Percentiles rank a stretch among this genome's conserved stretches.
phyloP scores from a whole-genome alignment of 2,888 invertebrate species.

The Lypha dubia region DNA sequence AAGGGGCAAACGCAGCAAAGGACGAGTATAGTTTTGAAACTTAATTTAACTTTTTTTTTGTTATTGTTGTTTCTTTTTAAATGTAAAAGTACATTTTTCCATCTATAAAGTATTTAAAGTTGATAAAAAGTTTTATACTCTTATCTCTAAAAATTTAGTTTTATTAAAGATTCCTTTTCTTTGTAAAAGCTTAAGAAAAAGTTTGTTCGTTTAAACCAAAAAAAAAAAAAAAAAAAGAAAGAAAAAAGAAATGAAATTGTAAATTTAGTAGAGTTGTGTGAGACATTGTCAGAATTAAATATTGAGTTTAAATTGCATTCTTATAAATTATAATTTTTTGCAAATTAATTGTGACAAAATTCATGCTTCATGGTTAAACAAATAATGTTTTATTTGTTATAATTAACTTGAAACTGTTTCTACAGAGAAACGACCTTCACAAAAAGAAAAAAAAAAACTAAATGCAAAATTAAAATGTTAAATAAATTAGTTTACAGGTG shows the following conservation, averaged over 20 bases:
- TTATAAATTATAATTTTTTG: neutral
- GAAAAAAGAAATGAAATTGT: neutral
- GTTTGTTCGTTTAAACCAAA: neutral
- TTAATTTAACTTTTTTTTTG: slow-evolving; percentile 39
- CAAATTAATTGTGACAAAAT: slow-evolving; percentile 20
- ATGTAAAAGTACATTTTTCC: slow-evolving; percentile 6
- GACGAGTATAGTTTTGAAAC: slow-evolving; percentile 25
- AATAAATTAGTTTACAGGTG: slow-evolving; percentile 3
- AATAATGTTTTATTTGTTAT: slow-evolving; percentile 22
- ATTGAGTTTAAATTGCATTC: neutral
- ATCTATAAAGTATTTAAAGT: slow-evolving; percentile 31
- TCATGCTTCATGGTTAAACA: slow-evolving; percentile 18
- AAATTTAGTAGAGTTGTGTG: neutral
- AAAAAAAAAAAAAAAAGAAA: neutral
- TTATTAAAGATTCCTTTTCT: slow-evolving; percentile 52
- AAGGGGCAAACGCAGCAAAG: neutral
- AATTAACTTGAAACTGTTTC: slow-evolving; percentile 29
- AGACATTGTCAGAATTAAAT: neutral
- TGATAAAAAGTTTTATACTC: slow-evolving; percentile 47
- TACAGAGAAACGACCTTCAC: neutral
- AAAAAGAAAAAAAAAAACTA: no score
- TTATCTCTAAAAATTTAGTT: slow-evolving; percentile 36
- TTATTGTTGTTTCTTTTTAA: neutral
- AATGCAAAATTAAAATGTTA: neutral
- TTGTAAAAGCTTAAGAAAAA: slow-evolving; percentile 27